Base-by-base conservation (phyloP, 1,140 invertebrate genomes). In the Grapholita molesta region DNA sequence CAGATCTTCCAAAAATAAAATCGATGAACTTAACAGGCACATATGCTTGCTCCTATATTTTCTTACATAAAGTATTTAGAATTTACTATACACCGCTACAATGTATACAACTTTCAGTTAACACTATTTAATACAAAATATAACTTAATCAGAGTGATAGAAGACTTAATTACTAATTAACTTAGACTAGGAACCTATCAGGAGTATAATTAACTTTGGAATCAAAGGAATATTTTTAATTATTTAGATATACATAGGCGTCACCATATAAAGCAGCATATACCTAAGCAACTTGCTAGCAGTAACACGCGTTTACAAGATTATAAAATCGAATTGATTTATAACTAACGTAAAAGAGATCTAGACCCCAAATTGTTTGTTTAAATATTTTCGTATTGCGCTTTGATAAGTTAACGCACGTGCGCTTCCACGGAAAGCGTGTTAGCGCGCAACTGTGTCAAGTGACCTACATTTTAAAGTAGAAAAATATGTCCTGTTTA, bases 101-200 rank as follows among this genome's bases (percentile, higher is more conserved):
- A n/a, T n/a, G n/a, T n/a, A 77, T 79, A 85, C 83, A 80, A 76
- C 71, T 57, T 76, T 74, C 73, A 64, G 57, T 69, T 72, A 53
- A 71, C 74, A 76, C 69, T 79, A 80, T 72, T 85, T 78, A 87
- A 85, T 88, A 88, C 83, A 88, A 85, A 75, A 30, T 61, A 61
- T 61, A 61, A 61, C 55, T 61, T 61, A 61, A 30, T 65, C 38
- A 65, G 23, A 38, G 23, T 35, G 18, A 38, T 35, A 33, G 83
- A 82, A 83, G 81, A 82, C 81, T 85, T 83, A 83, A 64, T 48
- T 30, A 35, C 12, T 61, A 69, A 79, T 68, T 52, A 68, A 66
- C 12, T 66, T 24, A 67, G 66, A 74, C 67, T 69, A 69, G 66
- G 15, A 15, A 21, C 64, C 15, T 66, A 67, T 28, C 18, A 61